phyloP scores from a whole-genome alignment of 2,888 invertebrate genomes.

The Cenopis cana region DNA sequence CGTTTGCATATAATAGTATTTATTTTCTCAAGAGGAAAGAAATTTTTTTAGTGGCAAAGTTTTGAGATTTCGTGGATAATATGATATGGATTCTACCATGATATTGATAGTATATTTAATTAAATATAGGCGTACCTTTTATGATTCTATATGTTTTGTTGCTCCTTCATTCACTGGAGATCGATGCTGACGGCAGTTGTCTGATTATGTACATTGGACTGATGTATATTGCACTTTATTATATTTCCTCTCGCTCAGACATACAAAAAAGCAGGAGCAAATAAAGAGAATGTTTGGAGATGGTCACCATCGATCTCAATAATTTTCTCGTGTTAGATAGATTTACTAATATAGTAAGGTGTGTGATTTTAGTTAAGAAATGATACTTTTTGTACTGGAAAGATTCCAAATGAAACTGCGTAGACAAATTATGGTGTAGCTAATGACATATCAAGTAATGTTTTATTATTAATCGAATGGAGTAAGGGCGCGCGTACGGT shows the following conservation, averaged over 20 bases:
- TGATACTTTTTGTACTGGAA: constrained; percentile 75
- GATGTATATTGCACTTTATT: constrained; percentile 43
- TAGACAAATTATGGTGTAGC: constrained; percentile 71
- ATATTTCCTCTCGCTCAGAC: constrained; percentile 47
- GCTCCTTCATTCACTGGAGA: constrained; percentile 63
- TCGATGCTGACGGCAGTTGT: constrained; percentile 53
- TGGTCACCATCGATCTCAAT: constrained; percentile 34
- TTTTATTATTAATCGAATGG: constrained; percentile 69
- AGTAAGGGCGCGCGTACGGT: constrained; percentile 63
- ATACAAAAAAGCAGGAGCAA: constrained; percentile 30
- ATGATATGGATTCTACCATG: constrained; percentile 72
- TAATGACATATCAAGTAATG: constrained; percentile 83
- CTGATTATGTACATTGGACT: constrained; percentile 12
- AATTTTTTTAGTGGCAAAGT: constrained; percentile 70
- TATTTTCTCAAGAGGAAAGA: constrained; percentile 74
- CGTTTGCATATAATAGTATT: constrained; percentile 82
- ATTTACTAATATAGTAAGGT: constrained; percentile 68
- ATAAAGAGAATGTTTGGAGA: constrained; percentile 39
- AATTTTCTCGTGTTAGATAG: constrained; percentile 71
- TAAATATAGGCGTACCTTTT: constrained; percentile 58
- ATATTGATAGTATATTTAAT: constrained; percentile 68
- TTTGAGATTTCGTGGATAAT: constrained; percentile 72
- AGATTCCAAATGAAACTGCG: constrained; percentile 80
- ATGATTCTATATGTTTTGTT: constrained; percentile 65
- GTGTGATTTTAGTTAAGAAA: constrained; percentile 78